Base-by-base conservation (phyloP, 2,797 vertebrate genomes). In the Tinamus major region DNA sequence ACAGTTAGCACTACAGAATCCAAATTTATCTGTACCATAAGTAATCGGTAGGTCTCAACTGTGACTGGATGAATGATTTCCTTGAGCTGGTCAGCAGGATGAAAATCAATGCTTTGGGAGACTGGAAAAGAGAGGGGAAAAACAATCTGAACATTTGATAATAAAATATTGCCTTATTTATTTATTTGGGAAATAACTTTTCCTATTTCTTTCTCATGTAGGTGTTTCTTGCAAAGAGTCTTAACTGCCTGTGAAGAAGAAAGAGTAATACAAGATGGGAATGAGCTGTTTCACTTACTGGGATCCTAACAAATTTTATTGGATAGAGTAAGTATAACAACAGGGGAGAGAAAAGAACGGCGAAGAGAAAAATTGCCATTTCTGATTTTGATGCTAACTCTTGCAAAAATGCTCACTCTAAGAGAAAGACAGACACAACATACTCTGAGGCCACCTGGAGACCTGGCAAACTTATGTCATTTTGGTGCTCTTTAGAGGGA, bases 391-490 rank as follows among this genome's bases (percentile, higher is more conserved):
- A 19, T 96, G 90, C 78, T 93, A 79, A 41, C 87, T 95, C 91
- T 87, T 80, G 78, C 86, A 95, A 93, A 95, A 76, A 94, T 49
- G 55, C 41, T 92, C n/a, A 53, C 67, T 90, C 64, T 92, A 89
- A 37, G 84, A 96, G 90, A 94, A 82, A 96, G 92, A 72, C 79
- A 96, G 96, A 95, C 95, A 92, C 86, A 96, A 95, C 96, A 96
- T 90, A 94, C 86, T 93, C 91, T 62, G 78, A 82, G 79, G 92
- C 94, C 96, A 96, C 90, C 95, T 96, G 95, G 93, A 94, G 92
- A 96, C 84, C 93, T 90, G 86, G 84, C 92, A 94, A 93, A 78
- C 84, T 94, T 93, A 79, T 56, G 75, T 77, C 86, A 93, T 61
- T 85, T 69, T 94, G 70, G 83, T 74, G 61, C 61, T 88, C 74